phyloP scores from a whole-genome alignment of 2,113 vertebrate genomes.

The Pontoporia blainvillei region DNA sequence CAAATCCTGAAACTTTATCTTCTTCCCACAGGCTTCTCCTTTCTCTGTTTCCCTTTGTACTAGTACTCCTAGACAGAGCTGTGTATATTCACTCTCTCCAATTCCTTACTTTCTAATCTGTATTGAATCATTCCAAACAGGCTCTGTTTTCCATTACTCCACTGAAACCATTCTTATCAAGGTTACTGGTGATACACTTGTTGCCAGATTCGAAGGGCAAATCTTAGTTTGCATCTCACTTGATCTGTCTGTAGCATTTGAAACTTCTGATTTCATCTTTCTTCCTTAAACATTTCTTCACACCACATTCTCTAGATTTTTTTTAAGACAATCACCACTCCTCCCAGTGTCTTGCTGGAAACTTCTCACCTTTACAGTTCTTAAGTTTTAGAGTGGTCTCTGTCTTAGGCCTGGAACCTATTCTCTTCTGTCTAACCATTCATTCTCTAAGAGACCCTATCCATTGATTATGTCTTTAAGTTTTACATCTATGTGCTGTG shows the following conservation, averaged over 20 bases:
- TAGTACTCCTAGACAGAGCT: background rate
- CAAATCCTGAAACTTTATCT: background rate
- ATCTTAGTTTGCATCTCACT: background rate
- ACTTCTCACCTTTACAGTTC: background rate
- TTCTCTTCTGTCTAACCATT: background rate
- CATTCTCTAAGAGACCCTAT: background rate
- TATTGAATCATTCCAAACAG: background rate
- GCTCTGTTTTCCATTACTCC: background rate
- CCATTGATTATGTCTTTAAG: background rate
- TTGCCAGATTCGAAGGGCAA: background rate
- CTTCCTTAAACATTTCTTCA: background rate
- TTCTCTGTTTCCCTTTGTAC: background rate
- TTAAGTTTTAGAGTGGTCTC: background rate
- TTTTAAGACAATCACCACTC: background rate
- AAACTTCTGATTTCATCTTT: background rate
- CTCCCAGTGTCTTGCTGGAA: background rate
- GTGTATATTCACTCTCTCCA: background rate
- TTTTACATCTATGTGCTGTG: background rate
- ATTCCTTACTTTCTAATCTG: background rate
- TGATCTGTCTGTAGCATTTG: background rate
- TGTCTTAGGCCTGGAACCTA: background rate
- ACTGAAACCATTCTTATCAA: background rate
- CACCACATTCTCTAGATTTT: background rate
- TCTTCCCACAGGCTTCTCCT: background rate
- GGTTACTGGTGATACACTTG: background rate